phyloP scores from a whole-genome alignment of 2,888 invertebrate species.

The Mythimna albipuncta region DNA sequence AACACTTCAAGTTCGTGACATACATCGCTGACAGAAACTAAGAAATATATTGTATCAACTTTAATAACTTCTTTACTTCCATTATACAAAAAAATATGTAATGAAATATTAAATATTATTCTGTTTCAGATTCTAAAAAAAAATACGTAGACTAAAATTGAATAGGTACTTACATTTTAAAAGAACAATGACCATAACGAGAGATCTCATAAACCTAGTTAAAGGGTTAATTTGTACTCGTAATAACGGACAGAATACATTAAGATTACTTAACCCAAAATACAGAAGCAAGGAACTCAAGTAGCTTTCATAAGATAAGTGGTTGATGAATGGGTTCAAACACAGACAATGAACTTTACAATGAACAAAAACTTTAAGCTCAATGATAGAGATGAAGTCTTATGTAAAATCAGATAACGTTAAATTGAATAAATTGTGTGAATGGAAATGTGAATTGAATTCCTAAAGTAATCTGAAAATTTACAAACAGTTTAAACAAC shows the following conservation, averaged over 20 bases:
- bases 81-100: not conserved
- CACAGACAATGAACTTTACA: slow-evolving; percentile 15
- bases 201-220: slow-evolving; percentile 23
- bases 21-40: not conserved
- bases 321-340: slow-evolving; percentile 27
- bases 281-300: slow-evolving; percentile 23
- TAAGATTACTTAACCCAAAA: slow-evolving; percentile 44
- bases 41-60: not conserved
- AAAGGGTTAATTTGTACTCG: slow-evolving; percentile 21
- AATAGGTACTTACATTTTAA: not conserved
- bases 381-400: not conserved
- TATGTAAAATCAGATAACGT: slow-evolving; percentile 1
- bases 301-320: slow-evolving; percentile 19
- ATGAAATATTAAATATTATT: not conserved
- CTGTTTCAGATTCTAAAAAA: not conserved
- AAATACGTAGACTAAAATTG: not conserved
- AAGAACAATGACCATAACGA: slow-evolving; percentile 1
- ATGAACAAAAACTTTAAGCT: slow-evolving; percentile 1
- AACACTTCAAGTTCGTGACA: slow-evolving; percentile 19
- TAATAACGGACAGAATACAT: slow-evolving; percentile 24
- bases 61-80: not conserved
- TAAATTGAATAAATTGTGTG: too few relatives aligned
- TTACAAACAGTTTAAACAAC: not conserved
- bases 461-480: not conserved
- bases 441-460: slow-evolving; percentile 5